Percentiles rank a stretch among this genome's conserved stretches.
Evolutionary conservation across 2,113 vertebrate genomes (phyloP).

Genomic region (Phalacrocorax carbo): DNA sequence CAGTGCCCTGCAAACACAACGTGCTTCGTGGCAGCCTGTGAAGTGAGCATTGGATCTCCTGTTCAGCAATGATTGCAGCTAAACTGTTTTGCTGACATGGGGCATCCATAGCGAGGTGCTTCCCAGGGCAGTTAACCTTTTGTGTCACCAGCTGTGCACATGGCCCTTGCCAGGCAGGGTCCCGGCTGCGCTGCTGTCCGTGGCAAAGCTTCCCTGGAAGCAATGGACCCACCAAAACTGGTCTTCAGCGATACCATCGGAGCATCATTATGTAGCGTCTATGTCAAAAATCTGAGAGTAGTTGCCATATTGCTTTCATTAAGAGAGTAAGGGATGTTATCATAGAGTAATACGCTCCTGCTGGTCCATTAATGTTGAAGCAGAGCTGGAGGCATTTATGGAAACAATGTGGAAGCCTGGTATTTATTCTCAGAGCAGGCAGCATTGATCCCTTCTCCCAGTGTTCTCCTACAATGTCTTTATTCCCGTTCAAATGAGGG

Average conservation of each 20-base stretch:
- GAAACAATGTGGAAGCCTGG: constrained; percentile 50
- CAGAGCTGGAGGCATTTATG: constrained; percentile 46
- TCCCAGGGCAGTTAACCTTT: not conserved
- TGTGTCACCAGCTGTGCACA: fast-evolving
- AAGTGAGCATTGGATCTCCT: not conserved
- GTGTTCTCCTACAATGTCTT: not conserved
- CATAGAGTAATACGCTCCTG: constrained; percentile 60
- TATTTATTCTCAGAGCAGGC: constrained; percentile 37
- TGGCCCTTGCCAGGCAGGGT: not conserved
- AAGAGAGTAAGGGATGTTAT: constrained; percentile 54
- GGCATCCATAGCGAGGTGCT: not conserved
- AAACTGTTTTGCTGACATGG: not conserved
- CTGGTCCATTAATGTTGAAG: constrained; percentile 30
- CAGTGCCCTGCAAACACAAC: not conserved
- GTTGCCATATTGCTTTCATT: constrained; percentile 53
- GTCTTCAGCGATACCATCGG: not conserved
- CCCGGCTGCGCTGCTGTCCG: fast-evolving
- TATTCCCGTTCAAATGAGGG: not conserved
- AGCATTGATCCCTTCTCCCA: not conserved
- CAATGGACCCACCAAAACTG: not conserved
- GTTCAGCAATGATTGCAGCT: not conserved
- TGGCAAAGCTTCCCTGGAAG: not conserved
- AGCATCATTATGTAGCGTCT: not conserved
- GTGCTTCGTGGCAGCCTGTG: not conserved
- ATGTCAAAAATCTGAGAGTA: not conserved